Evolutionary conservation across 2,797 vertebrate species (phyloP).

Genomic region (Lacerta viridis): DNA sequence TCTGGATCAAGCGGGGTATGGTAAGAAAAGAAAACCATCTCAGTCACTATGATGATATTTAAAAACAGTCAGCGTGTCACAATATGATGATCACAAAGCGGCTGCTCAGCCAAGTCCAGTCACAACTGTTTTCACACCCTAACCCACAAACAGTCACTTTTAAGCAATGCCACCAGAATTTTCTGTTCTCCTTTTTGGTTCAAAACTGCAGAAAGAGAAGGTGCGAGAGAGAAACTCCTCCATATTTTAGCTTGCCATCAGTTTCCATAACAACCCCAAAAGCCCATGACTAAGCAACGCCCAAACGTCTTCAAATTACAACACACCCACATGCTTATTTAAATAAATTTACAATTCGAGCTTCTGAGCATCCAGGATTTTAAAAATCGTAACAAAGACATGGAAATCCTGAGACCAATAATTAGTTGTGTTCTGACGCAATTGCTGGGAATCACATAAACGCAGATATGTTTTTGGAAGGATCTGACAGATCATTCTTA

Average conservation of each 20-base stretch:
- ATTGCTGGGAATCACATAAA: not conserved
- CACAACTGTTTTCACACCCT: not conserved
- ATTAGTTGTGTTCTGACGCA: conserved; percentile 45
- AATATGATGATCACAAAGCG: not conserved
- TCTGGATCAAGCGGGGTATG: not conserved
- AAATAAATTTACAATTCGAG: conserved; percentile 3
- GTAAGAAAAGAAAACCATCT: not conserved
- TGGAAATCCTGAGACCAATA: not conserved
- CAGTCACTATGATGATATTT: not conserved
- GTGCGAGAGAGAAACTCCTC: not conserved
- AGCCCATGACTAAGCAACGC: not conserved
- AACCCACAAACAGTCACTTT: not conserved
- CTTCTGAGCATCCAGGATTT: conserved; percentile 8
- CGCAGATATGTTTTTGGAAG: not conserved
- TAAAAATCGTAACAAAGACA: not conserved
- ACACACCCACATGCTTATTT: not conserved
- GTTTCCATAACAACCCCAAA: not conserved
- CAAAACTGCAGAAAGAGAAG: not conserved
- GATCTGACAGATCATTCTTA: conserved; percentile 29
- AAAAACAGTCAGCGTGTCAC: not conserved
- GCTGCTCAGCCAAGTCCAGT: not conserved
- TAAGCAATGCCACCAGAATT: not conserved
- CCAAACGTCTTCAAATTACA: not conserved
- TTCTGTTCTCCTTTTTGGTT: not conserved
- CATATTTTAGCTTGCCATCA: not conserved